phyloP scores from a whole-genome alignment of 2,797 vertebrate species.

The Spondyliosoma cantharus region DNA sequence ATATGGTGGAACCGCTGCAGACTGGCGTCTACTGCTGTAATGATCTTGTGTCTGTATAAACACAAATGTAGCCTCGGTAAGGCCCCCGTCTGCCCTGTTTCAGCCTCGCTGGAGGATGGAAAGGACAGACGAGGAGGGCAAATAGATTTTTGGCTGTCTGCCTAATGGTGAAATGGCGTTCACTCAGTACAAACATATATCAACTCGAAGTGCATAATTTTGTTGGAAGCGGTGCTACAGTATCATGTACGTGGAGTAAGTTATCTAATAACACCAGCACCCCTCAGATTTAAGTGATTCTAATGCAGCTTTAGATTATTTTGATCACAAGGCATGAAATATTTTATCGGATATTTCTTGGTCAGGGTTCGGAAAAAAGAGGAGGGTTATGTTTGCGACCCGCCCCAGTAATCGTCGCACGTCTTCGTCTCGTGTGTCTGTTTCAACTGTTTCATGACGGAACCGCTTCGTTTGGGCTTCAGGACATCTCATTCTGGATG shows the following conservation, averaged over 20 bases:
- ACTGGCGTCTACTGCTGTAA: slow-evolving; percentile 8
- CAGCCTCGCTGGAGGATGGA: slow-evolving; percentile 34
- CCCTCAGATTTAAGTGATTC: not conserved
- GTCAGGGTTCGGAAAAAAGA: not conserved
- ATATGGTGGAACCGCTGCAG: not conserved
- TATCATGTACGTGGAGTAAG: not conserved
- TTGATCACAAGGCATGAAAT: not conserved
- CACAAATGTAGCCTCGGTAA: slow-evolving; percentile 20
- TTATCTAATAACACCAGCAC: not conserved
- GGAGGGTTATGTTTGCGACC: not conserved
- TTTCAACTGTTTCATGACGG: not conserved
- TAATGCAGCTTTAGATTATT: not conserved
- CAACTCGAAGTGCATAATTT: slow-evolving; percentile 35
- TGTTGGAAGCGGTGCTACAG: not conserved
- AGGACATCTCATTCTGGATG: slow-evolving; percentile 96
- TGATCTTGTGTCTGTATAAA: slow-evolving; percentile 21
- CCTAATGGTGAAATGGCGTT: slow-evolving; percentile 52
- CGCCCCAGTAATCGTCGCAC: not conserved
- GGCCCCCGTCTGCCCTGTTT: slow-evolving; percentile 25
- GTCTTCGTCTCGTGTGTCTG: not conserved
- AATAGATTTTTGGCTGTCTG: slow-evolving; percentile 57
- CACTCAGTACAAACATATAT: slow-evolving; percentile 46
- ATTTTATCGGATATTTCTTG: too few relatives aligned
- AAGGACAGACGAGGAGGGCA: slow-evolving; percentile 40
- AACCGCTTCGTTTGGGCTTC: slow-evolving; percentile 23